phyloP scores from a whole-genome alignment of 2,888 invertebrate species.

The Eremobia ochroleuca region DNA sequence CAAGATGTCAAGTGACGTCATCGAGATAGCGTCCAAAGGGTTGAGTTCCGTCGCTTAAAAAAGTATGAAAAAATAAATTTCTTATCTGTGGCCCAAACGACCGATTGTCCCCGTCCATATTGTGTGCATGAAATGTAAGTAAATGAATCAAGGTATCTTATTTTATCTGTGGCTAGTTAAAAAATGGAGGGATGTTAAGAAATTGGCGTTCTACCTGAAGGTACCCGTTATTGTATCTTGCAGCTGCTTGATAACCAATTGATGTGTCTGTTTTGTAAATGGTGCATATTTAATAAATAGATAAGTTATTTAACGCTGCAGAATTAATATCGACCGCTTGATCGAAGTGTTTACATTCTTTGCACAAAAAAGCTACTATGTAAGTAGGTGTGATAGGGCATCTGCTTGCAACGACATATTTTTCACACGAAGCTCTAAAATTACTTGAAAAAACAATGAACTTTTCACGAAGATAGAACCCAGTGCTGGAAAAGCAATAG shows the following conservation, averaged over 20 bases:
- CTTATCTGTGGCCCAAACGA: constrained; percentile 78
- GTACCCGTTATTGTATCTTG: constrained; percentile 15
- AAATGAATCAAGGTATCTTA: constrained; percentile 58
- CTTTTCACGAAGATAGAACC: too few species aligned
- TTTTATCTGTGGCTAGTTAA: constrained; percentile 54
- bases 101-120: constrained; percentile 62
- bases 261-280: constrained; percentile 38
- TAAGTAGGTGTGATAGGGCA: constrained; percentile 29
- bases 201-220: constrained; percentile 42
- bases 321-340: constrained; percentile 11
- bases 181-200: constrained; percentile 45
- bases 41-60: constrained; percentile 84
- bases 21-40: constrained; percentile 88
- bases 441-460: too few species aligned
- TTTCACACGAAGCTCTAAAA: background rate
- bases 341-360: constrained; percentile 23
- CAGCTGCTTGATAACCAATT: constrained; percentile 52
- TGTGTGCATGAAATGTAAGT: constrained; percentile 60
- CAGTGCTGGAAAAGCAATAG: too few species aligned
- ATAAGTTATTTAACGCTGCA: constrained; percentile 18
- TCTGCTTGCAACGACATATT: constrained; percentile 11
- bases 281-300: constrained; percentile 34
- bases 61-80: constrained; percentile 72
- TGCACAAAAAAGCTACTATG: background rate
- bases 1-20: constrained; percentile 85